Percentiles rank a stretch among this genome's conserved stretches.
These are phyloP conservation scores for Synergus gifuensis DNA, from an alignment of 2,888 invertebrate genomes.

Conservation along the genomic window DNA sequence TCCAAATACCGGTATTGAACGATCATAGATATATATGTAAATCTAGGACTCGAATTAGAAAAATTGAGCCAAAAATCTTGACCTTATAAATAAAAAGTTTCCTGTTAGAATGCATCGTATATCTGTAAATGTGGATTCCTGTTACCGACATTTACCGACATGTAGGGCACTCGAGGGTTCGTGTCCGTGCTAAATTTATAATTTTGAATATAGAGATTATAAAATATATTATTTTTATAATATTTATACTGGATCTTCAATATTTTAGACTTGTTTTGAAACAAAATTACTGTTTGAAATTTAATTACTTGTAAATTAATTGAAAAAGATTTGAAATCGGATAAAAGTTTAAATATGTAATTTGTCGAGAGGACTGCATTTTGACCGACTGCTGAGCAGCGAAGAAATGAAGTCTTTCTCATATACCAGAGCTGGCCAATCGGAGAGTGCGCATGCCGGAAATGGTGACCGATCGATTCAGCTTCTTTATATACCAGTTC, in stretches of 20 bases:
- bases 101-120: background rate
- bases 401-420: background rate
- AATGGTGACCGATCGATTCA: conserved; percentile 65
- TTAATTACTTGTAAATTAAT: too few species aligned
- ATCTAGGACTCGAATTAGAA: background rate
- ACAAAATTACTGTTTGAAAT: background rate
- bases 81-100: background rate
- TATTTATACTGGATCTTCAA: background rate
- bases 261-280: background rate
- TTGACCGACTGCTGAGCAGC: too few species aligned
- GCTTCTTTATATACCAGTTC: conserved; percentile 59
- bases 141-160: too few species aligned
- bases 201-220: too few species aligned
- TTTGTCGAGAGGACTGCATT: too few species aligned
- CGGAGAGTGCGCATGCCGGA: conserved; percentile 63
- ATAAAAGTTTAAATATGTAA: too few species aligned
- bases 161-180: too few species aligned
- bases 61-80: background rate
- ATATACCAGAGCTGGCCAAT: conserved; percentile 52
- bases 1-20: background rate
- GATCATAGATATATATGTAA: conserved; percentile 11
- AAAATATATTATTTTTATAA: too few species aligned
- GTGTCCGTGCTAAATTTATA: too few species aligned
- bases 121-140: background rate
- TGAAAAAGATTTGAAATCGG: too few species aligned